Conservation (phyloP, 2,113 vertebrate species). For the Grallaria varia region DNA sequence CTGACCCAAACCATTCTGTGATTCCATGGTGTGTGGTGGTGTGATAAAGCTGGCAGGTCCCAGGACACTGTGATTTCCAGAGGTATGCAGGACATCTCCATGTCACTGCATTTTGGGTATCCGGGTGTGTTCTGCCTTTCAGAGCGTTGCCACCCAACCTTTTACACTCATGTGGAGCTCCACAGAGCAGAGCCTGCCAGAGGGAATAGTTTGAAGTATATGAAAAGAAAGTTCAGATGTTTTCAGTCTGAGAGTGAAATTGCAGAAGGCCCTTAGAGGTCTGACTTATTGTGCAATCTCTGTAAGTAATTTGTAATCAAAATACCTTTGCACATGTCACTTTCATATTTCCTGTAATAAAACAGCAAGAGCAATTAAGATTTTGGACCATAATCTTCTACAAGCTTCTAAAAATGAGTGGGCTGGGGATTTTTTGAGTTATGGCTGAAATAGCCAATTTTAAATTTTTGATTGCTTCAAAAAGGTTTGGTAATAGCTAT, state of each 20-base stretch:
- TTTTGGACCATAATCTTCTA: constrained; percentile 47
- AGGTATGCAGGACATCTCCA: not conserved
- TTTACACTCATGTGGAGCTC: not conserved
- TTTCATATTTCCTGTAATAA: constrained; percentile 68
- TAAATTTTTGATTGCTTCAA: not conserved
- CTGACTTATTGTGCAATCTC: constrained; percentile 66
- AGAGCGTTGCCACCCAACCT: not conserved
- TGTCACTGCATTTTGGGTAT: not conserved
- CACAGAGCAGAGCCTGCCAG: not conserved
- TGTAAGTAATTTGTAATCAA: constrained; percentile 68
- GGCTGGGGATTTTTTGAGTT: not conserved
- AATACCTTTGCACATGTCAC: constrained; percentile 68
- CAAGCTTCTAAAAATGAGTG: constrained; percentile 32
- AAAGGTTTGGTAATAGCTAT: not conserved
- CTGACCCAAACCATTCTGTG: not conserved
- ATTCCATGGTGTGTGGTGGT: not conserved
- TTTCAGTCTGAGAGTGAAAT: constrained; percentile 54
- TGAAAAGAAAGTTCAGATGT: constrained; percentile 49
- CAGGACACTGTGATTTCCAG: not conserved
- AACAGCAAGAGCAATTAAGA: constrained; percentile 67
- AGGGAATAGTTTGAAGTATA: not conserved
- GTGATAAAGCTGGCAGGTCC: not conserved
- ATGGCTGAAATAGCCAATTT: not conserved
- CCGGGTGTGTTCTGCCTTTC: not conserved
- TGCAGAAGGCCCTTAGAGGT: constrained; percentile 60